Evolutionary conservation across 2,113 vertebrate genomes (phyloP), one percentile per base, ranked within the genome.

Genomic region (Syrrhaptes paradoxus): DNA sequence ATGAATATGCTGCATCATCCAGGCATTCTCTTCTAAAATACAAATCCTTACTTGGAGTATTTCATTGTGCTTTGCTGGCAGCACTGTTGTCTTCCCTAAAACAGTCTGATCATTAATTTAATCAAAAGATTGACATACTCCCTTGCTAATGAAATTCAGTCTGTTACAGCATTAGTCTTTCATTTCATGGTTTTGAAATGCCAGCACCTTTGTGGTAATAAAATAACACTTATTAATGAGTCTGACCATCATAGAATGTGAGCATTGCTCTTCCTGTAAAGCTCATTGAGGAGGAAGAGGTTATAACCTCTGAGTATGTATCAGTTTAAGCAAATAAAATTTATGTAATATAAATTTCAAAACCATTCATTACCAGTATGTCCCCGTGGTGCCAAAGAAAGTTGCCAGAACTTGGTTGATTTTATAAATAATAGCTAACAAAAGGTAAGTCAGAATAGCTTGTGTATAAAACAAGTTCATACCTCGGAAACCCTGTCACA

Each of bases 11-110:
- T 86, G 43, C 59, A 67, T 83, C 46, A 62, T 95, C 31, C 55
- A 58, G n/a, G 61, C 86, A 63, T 86, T 92, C 34, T 90, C 26
- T 63, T 71, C 51, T 74, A 43, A 92, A 96, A 86, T 80, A 76
- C 46, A 73, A 38, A 66, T 80, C 85, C 55, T 51, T 80, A 32
- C 63, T 90, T 95, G 79, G 63, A 94, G 43, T 32, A 66, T 88
- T 93, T 90, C 55, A 46, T 55, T 74, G 43, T 62, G 41, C 25
- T 49, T 90, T 77, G 41, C 36, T 93, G 85, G 63, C 1, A 0
- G 38, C 17, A 15, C 34, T 70, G 17, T 66, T 62, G 25, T 49
- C 16, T 88, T 95, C 83, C 63, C 75, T 88, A 17, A 89, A 84
- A 73, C 38, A 62, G 10, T 54, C 48, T 0, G 36, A 76, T 92